Base-by-base conservation (phyloP, 30 jellyfish, hydroid and myxozoan genomes). In the Turritopsis dohrnii region DNA sequence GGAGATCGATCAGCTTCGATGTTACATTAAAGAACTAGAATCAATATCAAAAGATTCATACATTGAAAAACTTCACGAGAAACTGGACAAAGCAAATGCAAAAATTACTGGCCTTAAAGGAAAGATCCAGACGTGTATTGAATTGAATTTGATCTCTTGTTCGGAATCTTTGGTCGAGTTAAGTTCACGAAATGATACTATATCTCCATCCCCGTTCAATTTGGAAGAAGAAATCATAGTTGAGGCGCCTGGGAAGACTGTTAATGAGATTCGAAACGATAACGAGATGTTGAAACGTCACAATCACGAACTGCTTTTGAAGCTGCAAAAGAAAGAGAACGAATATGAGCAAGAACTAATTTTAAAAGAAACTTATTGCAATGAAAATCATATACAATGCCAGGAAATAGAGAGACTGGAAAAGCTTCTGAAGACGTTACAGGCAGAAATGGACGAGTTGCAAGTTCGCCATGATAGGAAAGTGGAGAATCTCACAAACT, bases 231-330 rank as follows among this genome's bases (percentile, higher is more conserved):
- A 23, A 69, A 69, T 69, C 19, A 27, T 27, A 27, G 26, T 74
- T 26, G 83, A 74, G 17, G 41, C 27, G 8, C 83, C 83, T 23
- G 83, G 83, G 24, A 74, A 74, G 21, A 74, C 83, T 17, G 83
- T 74, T 26, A 74, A 74, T 52, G 83, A 74, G 41, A 74, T 74
- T 29, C 54, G 65, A 8, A 23, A 28, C 24, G 83, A 74, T 9
- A 74, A 74, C 24, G 83, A 74, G 60, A 24, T 23, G 23, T 23
- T 74, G 13, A 26, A 74, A 74, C 27, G 24, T 22, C 65, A 74
- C 9, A 74, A 74, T 74, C 3, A 23, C 18, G 83, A 74, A 30
- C 71, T 41, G 13, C 60, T 41, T 41, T 41, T 5, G 9, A 41
- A 41, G 60, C 60, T 41, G 60, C 60, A 41, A 41, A 41, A 41